phyloP scores from a whole-genome alignment of 2,888 invertebrate genomes.

The Hydriomena furcata region DNA sequence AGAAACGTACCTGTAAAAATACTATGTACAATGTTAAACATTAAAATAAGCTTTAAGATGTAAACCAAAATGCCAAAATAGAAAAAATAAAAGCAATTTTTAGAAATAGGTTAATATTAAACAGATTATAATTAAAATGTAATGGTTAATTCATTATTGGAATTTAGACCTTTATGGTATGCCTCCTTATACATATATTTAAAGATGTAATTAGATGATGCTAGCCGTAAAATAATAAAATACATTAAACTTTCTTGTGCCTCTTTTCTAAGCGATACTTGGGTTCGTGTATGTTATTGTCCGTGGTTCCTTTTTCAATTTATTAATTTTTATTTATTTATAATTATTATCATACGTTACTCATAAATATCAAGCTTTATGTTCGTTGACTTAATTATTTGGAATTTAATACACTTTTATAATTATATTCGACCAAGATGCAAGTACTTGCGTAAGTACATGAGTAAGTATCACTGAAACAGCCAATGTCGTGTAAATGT shows the following conservation, averaged over 20 bases:
- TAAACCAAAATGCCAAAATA: constrained; percentile 33
- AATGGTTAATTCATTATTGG: not conserved
- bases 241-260: constrained; percentile 8
- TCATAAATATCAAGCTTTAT: too few relatives aligned
- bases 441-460: too few relatives aligned
- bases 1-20: constrained; percentile 14
- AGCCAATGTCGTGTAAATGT: too few relatives aligned
- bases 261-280: constrained; percentile 5
- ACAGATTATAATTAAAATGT: constrained; percentile 5
- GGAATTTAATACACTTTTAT: too few relatives aligned
- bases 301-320: not conserved
- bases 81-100: constrained; percentile 16
- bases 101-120: constrained; percentile 12
- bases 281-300: not conserved
- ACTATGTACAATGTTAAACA: constrained; percentile 18
- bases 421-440: too few relatives aligned
- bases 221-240: not conserved
- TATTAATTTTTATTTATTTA: not conserved
- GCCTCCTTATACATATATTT: constrained; percentile 9
- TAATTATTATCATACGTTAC: not conserved
- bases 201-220: not conserved
- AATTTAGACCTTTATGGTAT: constrained; percentile 4
- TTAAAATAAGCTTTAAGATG: constrained; percentile 30
- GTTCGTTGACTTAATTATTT: too few relatives aligned
- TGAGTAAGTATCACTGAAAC: too few relatives aligned